A percentile compares a stretch with the other conserved stretches of the same genome.
These are phyloP conservation scores for Liasis olivaceus DNA, from an alignment of 2,797 vertebrate genomes.

Conservation along the genomic window DNA sequence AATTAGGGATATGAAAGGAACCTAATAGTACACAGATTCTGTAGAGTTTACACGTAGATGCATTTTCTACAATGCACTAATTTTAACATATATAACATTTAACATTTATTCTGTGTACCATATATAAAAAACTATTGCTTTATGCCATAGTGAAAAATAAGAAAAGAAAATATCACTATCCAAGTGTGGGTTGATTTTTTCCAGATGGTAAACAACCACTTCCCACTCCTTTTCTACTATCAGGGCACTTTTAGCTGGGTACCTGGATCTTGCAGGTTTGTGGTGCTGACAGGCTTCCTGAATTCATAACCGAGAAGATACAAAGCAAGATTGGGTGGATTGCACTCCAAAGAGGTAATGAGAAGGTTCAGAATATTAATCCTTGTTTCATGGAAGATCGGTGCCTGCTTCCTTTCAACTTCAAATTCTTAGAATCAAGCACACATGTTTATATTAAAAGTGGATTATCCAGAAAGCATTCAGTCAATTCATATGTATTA, in stretches of 20 bases:
- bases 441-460: neutral
- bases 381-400: constrained; percentile 90
- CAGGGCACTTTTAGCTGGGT: neutral
- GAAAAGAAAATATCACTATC: neutral
- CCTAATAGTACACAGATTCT: neutral
- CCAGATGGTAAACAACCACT: neutral
- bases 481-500: constrained; percentile 12
- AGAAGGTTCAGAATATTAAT: constrained; percentile 96
- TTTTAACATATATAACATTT: neutral
- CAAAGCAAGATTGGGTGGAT: constrained; percentile 89
- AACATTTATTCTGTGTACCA: constrained; percentile 6
- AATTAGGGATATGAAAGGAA: neutral
- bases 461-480: neutral
- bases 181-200: neutral
- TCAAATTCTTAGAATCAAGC: constrained; percentile 69
- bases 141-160: neutral
- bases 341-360: constrained; percentile 94
- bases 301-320: constrained; percentile 95
- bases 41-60: neutral
- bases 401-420: constrained; percentile 79
- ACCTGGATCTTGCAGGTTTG: constrained; percentile 97
- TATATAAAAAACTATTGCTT: neutral
- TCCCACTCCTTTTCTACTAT: neutral
- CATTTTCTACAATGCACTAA: neutral
- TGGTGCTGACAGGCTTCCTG: constrained; percentile 93